Conservation (phyloP, 2,888 invertebrate genomes). For the Gari tellinella region DNA sequence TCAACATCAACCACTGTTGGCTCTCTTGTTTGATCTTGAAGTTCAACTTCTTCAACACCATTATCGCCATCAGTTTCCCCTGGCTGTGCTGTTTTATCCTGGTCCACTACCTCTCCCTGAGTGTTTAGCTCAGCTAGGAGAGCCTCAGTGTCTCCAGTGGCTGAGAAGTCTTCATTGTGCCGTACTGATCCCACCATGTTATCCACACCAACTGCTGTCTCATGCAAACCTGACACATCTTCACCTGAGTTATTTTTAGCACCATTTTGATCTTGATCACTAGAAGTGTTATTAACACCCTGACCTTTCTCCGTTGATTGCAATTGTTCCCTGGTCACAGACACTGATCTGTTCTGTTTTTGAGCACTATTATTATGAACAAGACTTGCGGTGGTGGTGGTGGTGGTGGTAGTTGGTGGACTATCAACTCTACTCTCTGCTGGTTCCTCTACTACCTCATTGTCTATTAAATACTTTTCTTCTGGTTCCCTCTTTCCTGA, state of each 20-base stretch:
- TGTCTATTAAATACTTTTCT: conserved; percentile 73
- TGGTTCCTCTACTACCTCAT: conserved; percentile 25
- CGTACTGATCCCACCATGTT: too few species aligned
- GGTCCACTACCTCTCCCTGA: conserved; percentile 8
- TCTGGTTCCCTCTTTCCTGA: conserved; percentile 86
- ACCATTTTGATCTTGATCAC: too few species aligned
- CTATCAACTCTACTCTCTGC: background rate
- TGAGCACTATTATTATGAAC: background rate
- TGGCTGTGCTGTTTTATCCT: background rate
- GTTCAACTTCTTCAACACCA: conserved; percentile 10
- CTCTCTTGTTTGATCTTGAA: conserved; percentile 7
- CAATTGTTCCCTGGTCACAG: too few species aligned
- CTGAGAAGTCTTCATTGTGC: conserved; percentile 32
- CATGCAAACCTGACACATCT: too few species aligned
- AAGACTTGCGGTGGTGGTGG: background rate
- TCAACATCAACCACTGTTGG: background rate
- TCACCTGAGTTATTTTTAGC: too few species aligned
- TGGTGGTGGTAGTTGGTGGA: background rate
- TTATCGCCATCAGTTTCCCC: conserved; percentile 3
- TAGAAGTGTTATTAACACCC: too few species aligned
- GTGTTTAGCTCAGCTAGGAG: conserved; percentile 36
- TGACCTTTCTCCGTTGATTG: too few species aligned
- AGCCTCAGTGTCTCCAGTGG: conserved; percentile 52
- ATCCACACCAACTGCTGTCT: too few species aligned
- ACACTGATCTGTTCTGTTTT: too few species aligned